phyloP scores from a whole-genome alignment of 2,888 invertebrate genomes.

The Slavum lentiscoides region DNA sequence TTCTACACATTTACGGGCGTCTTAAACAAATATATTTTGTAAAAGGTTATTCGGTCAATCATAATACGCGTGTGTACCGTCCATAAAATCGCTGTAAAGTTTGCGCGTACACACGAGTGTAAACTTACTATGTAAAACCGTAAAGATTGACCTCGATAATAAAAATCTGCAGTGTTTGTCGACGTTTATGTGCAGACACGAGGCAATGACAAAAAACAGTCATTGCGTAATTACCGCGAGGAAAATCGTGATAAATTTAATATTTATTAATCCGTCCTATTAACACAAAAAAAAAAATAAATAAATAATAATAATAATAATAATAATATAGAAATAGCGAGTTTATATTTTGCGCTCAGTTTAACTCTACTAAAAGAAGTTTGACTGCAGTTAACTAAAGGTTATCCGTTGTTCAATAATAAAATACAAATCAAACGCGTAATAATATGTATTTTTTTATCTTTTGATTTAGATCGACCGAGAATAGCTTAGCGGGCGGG shows the following conservation, averaged over 20 bases:
- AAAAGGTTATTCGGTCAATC: constrained; percentile 23
- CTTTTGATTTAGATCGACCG: no score
- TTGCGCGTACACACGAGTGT: neutral
- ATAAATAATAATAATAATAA: neutral
- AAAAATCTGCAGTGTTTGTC: neutral
- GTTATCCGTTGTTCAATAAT: no score
- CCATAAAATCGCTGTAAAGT: neutral
- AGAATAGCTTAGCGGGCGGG: no score
- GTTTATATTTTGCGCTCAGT: no score
- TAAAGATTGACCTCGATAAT: constrained; percentile 30
- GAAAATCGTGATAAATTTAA: constrained; percentile 18
- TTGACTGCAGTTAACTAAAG: no score
- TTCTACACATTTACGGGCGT: neutral
- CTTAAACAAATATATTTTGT: neutral
- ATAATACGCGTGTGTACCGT: neutral
- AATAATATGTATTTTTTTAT: no score
- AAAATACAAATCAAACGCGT: no score
- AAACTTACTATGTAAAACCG: no score
- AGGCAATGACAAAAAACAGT: constrained; percentile 11
- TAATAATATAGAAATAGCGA: neutral
- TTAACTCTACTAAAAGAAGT: no score
- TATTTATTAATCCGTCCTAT: no score
- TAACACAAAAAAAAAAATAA: no score
- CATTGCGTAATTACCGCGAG: neutral
- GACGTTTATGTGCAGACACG: neutral